Percentiles rank a stretch among this genome's conserved stretches.
Conservation (phyloP, 2,888 invertebrate genomes). For the Apotomis betuletana region DNA sequence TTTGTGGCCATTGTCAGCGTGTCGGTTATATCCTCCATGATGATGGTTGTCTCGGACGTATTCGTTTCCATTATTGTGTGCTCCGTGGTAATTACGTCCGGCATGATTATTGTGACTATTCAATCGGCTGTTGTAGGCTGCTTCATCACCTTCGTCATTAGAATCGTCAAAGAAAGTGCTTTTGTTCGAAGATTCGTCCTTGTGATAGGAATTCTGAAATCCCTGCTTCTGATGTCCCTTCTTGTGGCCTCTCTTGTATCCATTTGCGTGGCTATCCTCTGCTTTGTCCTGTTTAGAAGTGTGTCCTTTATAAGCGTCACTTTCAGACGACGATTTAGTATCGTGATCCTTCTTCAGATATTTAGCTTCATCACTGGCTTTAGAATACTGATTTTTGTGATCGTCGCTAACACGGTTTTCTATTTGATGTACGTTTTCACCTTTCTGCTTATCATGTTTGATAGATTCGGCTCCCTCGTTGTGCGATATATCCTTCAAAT, state of each 20-base stretch:
- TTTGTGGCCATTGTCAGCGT: slow-evolving; percentile 72
- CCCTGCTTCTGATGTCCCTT: slow-evolving; percentile 88
- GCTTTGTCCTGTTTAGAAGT: slow-evolving; percentile 73
- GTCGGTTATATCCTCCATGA: slow-evolving; percentile 69
- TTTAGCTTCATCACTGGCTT: slow-evolving; percentile 76
- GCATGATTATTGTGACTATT: slow-evolving; percentile 74
- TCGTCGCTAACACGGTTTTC: slow-evolving; percentile 72
- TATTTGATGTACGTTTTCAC: slow-evolving; percentile 75
- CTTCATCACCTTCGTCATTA: slow-evolving; percentile 77
- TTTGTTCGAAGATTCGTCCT: slow-evolving; percentile 87
- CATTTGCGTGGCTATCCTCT: slow-evolving; percentile 71
- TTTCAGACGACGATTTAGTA: slow-evolving; percentile 72
- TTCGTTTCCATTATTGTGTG: slow-evolving; percentile 74
- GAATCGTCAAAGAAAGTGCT: slow-evolving; percentile 87
- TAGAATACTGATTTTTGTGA: slow-evolving; percentile 74
- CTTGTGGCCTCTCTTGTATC: slow-evolving; percentile 82
- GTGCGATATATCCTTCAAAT: slow-evolving; percentile 74
- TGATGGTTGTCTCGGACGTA: slow-evolving; percentile 69
- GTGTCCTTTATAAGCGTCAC: slow-evolving; percentile 74
- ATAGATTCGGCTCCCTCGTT: slow-evolving; percentile 72
- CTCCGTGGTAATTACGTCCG: slow-evolving; percentile 71
- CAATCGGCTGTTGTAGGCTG: slow-evolving; percentile 71
- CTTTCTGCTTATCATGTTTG: slow-evolving; percentile 75
- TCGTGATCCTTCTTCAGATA: slow-evolving; percentile 78
- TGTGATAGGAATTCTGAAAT: slow-evolving; percentile 87